Evolutionary conservation across 2,797 vertebrate genomes (phyloP), one percentile per base, ranked within the genome.

Genomic region (Halcyon badia): DNA sequence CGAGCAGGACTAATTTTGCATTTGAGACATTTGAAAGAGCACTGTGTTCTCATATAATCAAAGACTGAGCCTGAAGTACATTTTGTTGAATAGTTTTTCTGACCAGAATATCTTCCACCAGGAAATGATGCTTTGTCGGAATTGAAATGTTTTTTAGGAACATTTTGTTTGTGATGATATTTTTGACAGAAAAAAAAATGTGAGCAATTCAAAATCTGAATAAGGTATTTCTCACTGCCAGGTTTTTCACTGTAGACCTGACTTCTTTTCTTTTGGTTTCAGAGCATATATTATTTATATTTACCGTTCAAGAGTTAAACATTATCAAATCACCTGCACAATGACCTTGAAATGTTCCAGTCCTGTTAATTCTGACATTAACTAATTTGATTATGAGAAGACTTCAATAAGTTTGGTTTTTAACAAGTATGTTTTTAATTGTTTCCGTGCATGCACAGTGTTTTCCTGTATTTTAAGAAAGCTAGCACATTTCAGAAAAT

Each of bases 11-110:
- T 95, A 83, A 96, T 97, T 96, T 89, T 95, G 92, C 89, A 83
- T 96, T 96, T 87, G 78, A 95, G 92, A 87, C 70, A n/a, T 92
- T n/a, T 96, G 87, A 96, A 97, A 96, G 94, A 91, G 89, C 79
- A 37, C 91, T 95, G 82, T 94, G 95, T 96, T 96, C 90, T 95
- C 15, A 1, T 88, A 64, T 83, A 96, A 92, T 96, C 89, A 95
- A 94, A 94, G 91, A 30, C 72, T 28, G 79, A 94, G 71, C 24
- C 89, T 85, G 82, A 87, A 96, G 90, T 94, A 89, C 90, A 81
- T 87, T 92, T 64, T 83, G 71, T 65, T 94, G 79, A 94, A 94
- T 33, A 35, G 9, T 57, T 87, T 96, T 96, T 91, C 87, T 92
- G 84, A 89, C 78, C 82, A 54, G 87, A 80, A 87, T 95, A 75